These are phyloP conservation scores for Eidolon helvum DNA, from an alignment of 2,113 vertebrate genomes.

Conservation along the genomic window DNA sequence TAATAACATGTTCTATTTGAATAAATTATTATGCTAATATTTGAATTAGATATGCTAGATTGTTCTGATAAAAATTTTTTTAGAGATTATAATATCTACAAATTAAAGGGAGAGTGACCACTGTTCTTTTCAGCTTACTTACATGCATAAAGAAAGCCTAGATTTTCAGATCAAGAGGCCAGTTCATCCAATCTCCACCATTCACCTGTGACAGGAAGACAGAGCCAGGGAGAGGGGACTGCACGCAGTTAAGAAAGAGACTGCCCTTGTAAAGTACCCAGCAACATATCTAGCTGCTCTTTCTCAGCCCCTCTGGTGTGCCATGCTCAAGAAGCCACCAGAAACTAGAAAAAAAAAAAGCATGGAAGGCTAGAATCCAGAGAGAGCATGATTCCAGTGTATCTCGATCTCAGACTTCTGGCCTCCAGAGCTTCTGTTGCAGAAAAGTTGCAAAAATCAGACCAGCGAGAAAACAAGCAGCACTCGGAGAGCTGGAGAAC, in stretches of 20 bases:
- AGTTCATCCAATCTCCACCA: neutral
- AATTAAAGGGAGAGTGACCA: neutral
- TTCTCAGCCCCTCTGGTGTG: neutral
- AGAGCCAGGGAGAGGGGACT: too few species aligned
- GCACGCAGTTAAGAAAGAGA: rapidly evolving
- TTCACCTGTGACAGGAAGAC: neutral
- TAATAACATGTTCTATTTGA: neutral
- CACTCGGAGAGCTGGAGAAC: too few species aligned
- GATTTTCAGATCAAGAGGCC: neutral
- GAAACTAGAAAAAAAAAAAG: neutral
- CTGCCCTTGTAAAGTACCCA: neutral
- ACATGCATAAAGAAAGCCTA: neutral
- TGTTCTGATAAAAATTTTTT: neutral
- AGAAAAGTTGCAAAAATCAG: too few species aligned
- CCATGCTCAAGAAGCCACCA: neutral
- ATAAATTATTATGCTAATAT: neutral
- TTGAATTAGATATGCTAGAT: neutral
- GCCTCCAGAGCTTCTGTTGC: neutral
- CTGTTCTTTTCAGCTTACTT: neutral
- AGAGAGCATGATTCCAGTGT: too few species aligned
- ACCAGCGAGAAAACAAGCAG: too few species aligned
- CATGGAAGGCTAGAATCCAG: neutral
- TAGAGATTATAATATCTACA: neutral
- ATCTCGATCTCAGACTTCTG: neutral
- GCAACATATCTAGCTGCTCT: neutral